Evolutionary conservation across 1,140 invertebrate species (phyloP).

Genomic region (Conus ventricosus): DNA sequence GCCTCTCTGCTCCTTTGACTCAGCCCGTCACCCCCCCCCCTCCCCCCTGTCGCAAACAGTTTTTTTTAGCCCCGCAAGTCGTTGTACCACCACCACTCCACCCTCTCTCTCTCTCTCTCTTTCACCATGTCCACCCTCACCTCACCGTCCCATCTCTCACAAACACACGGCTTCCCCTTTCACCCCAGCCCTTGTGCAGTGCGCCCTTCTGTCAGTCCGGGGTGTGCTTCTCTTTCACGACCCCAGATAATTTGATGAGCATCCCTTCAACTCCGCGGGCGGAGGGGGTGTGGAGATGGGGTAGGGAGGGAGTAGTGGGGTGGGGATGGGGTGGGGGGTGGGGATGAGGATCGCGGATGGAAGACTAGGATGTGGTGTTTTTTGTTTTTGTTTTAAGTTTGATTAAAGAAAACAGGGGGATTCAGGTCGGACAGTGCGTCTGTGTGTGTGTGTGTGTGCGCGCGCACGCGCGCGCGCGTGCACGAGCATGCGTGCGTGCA

Average conservation of each 20-base stretch:
- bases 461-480: not conserved
- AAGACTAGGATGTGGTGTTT: not conserved
- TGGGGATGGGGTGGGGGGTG: not conserved
- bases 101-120: not conserved
- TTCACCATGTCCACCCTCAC: not conserved
- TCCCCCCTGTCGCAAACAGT: not conserved
- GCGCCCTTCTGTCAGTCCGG: constrained; percentile 15
- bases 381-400: constrained; percentile 7
- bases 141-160: not conserved
- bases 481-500: not conserved
- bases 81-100: not conserved
- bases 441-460: constrained; percentile 26
- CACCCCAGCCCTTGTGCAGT: too few relatives aligned
- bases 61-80: too few relatives aligned
- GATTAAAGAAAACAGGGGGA: not conserved
- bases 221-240: constrained; percentile 7
- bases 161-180: not conserved
- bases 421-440: not conserved
- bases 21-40: not conserved
- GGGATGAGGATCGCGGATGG: not conserved
- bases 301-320: not conserved
- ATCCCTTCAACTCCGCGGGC: constrained; percentile 16
- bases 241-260: constrained; percentile 17
- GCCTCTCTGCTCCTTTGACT: not conserved
- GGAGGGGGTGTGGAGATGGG: constrained; percentile 5